phyloP scores from a whole-genome alignment of 2,113 vertebrate genomes.

The Gallinago paraguaiae region DNA sequence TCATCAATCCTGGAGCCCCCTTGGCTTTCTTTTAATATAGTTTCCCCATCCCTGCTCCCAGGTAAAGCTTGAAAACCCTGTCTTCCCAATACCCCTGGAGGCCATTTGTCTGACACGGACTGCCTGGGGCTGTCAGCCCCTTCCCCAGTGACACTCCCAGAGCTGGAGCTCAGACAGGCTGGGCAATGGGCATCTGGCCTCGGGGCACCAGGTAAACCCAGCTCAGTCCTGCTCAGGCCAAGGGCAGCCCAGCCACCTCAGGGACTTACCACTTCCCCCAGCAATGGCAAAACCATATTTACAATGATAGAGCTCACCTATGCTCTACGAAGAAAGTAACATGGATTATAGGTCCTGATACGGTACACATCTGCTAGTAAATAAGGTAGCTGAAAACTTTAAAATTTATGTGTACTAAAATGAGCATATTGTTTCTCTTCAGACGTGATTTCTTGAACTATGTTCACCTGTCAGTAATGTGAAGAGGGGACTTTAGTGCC shows the following conservation, averaged over 20 bases:
- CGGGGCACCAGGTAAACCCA: accelerated
- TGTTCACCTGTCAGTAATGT: not conserved
- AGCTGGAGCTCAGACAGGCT: not conserved
- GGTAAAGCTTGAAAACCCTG: not conserved
- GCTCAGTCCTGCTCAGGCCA: accelerated
- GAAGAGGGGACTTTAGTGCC: not conserved
- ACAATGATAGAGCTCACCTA: not conserved
- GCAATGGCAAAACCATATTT: not conserved
- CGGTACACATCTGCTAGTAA: not conserved
- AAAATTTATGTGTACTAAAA: not conserved
- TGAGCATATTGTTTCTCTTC: not conserved
- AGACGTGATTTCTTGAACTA: not conserved
- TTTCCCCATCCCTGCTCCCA: not conserved
- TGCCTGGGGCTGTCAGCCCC: not conserved
- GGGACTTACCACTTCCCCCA: not conserved
- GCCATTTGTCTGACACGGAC: accelerated
- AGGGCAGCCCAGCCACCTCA: not conserved
- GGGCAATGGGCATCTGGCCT: not conserved
- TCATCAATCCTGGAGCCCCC: not conserved
- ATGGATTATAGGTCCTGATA: not conserved
- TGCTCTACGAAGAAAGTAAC: not conserved
- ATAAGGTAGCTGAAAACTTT: not conserved
- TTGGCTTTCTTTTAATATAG: not conserved
- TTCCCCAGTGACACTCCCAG: accelerated
- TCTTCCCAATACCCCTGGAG: accelerated